Percentiles rank a stretch among this genome's conserved stretches.
Evolutionary conservation across 2,113 vertebrate genomes (phyloP).

Genomic region (Motacilla tschutschensis): DNA sequence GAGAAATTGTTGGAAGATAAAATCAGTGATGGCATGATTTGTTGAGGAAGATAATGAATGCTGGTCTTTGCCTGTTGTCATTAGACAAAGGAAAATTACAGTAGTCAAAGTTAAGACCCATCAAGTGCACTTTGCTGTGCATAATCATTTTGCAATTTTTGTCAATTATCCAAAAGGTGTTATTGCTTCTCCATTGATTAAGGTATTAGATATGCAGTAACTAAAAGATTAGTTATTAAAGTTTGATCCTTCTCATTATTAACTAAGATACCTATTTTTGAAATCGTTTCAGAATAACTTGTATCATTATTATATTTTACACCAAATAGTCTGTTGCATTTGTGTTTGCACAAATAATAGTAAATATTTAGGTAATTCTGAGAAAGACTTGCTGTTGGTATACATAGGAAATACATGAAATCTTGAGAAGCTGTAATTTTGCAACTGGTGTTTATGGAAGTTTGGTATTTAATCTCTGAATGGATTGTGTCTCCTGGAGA

Average conservation of each 20-base stretch:
- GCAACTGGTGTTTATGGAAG: not conserved
- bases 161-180: not conserved
- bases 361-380: not conserved
- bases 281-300: not conserved
- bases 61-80: constrained; percentile 6
- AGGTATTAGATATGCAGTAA: not conserved
- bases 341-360: not conserved
- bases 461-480: not conserved
- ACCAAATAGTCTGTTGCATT: not conserved
- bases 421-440: not conserved
- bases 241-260: not conserved
- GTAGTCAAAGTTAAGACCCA: not conserved
- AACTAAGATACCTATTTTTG: not conserved
- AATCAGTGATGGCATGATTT: not conserved
- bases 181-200: not conserved
- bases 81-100: constrained; percentile 10
- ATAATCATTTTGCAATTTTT: not conserved
- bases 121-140: not conserved
- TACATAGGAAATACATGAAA: not conserved
- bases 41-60: not conserved
- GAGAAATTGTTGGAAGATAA: constrained; percentile 15
- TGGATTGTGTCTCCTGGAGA: not conserved
- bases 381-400: not conserved
- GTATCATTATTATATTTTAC: not conserved
- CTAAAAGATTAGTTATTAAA: not conserved